Conservation (phyloP, 2,888 invertebrate genomes). For the Andricus curvator region DNA sequence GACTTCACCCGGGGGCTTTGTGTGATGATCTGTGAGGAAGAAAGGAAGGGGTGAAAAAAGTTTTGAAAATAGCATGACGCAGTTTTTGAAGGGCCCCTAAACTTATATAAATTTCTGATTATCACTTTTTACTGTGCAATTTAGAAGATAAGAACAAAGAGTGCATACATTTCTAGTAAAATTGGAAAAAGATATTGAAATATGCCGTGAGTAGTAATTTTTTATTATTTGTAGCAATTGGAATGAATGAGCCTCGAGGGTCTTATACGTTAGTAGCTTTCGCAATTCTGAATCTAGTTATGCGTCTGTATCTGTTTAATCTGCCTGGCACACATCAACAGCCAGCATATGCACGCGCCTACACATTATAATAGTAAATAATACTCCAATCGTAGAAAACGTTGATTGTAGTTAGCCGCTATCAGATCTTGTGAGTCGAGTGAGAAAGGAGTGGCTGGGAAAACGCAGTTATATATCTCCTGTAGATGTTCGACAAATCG, state of each 20-base stretch:
- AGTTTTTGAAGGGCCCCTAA: no score
- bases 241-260: constrained; percentile 45
- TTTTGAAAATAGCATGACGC: no score
- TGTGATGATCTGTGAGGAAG: no score
- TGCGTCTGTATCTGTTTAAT: constrained; percentile 61
- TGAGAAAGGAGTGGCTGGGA: constrained; percentile 70
- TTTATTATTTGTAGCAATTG: constrained; percentile 4
- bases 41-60: no score
- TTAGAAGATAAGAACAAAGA: neutral
- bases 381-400: constrained; percentile 70
- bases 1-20: no score
- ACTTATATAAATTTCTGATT: no score
- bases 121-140: neutral
- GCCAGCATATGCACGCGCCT: constrained; percentile 63
- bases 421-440: constrained; percentile 67
- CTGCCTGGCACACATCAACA: constrained; percentile 65
- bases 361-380: constrained; percentile 69
- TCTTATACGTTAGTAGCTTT: constrained; percentile 49
- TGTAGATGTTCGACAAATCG: constrained; percentile 21
- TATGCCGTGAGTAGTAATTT: constrained; percentile 1
- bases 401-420: constrained; percentile 72
- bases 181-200: constrained; percentile 8
- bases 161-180: neutral
- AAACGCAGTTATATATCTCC: constrained; percentile 57
- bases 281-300: constrained; percentile 67